Base-by-base conservation (phyloP, 2,888 invertebrate genomes). In the Augochlorella aurata region DNA sequence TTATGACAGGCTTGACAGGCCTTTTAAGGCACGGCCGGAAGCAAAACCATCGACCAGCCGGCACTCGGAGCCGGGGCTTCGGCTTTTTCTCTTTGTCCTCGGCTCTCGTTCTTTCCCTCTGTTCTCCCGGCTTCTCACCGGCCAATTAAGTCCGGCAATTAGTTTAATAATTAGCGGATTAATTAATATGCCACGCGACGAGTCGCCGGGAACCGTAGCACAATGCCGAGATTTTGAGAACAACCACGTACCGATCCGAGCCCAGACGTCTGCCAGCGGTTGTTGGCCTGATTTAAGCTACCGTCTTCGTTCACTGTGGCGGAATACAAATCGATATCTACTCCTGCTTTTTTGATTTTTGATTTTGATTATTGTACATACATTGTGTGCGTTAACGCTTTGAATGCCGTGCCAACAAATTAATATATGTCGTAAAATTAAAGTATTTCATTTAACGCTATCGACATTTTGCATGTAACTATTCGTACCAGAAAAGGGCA, bases 121-220 rank as follows among this genome's bases (percentile, higher is more conserved):
- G 50, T 65, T 44, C 44, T 21, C 18, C 12, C 44, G 61, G 68
- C 54, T 74, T 76, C 70, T 82, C 81, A 74, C 85, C 81, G 83
- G 87, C 89, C 90, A 90, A 91, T 91, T 90, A 89, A 89, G 86
- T 86, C 24, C 87, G 81, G 87, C 92, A 92, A 92, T 92, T 91
- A 92, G 87, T 89, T 90, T 87, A 89, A 91, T 91, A 90, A 90
- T 90, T 90, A 88, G 81, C 79, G 84, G 85, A 90, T 89, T 89
- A 90, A 90, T 91, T 89, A 91, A 90, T 88, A 88, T 83, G 85
- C 83, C 85, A 87, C 70, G 80, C 74, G 85, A 83, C 79, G 78
- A 75, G 72, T 54, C 65, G 65, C 67, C 74, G 76, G 54, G 69
- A 52, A 58, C 67, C 74, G 44, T 63, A 75, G 80, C 75, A 88